Base-by-base conservation (phyloP, 2,888 invertebrate species). In the Sacculina carcini region DNA sequence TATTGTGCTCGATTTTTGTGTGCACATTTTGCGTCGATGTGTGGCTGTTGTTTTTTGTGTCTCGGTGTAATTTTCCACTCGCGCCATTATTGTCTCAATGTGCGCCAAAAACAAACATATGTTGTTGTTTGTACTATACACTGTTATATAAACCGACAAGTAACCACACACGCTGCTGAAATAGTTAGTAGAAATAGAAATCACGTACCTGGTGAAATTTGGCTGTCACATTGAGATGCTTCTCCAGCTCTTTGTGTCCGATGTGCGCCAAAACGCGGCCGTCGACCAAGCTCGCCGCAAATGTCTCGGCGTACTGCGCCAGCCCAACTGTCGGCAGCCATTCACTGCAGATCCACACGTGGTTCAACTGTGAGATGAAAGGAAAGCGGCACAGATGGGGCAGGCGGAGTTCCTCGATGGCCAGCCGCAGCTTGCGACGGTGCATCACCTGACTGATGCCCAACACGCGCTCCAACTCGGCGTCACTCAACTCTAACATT, bases 371-470 rank as follows among this genome's bases (percentile, higher is more conserved):
- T 12, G 81, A 79, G 59, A 87, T 84, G 62, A 77, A 79, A 1
- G 85, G 84, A 67, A 85, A 87, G 58, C 85, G 75, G 61, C 85
- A 81, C 58, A 83, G 71, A 58, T 81, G 78, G 0, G 89, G 87
- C 58, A 87, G 77, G 49, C 89, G 70, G 58, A 87, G 79, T 65
- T 90, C 89, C 64, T 92, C 90, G 57, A 92, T 86, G 51, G 90
- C 90, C 59, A 92, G 72, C 48, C 89, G 73, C 55, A 92, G 69
- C 65, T 92, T 92, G 68, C 87, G 85, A 60, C 86, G 73, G 65
- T 92, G 90, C 76, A 92, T 80, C 39, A 86, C 82, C 71, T 89
- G 87, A 51, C 77, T 73, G 59, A 92, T 78, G n/a, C 86, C 86
- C 53, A 92, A 69, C 5, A 87, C 87, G 51, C 80, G 79, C 67